phyloP scores from a whole-genome alignment of 2,888 invertebrate species.

The Idaea straminata region DNA sequence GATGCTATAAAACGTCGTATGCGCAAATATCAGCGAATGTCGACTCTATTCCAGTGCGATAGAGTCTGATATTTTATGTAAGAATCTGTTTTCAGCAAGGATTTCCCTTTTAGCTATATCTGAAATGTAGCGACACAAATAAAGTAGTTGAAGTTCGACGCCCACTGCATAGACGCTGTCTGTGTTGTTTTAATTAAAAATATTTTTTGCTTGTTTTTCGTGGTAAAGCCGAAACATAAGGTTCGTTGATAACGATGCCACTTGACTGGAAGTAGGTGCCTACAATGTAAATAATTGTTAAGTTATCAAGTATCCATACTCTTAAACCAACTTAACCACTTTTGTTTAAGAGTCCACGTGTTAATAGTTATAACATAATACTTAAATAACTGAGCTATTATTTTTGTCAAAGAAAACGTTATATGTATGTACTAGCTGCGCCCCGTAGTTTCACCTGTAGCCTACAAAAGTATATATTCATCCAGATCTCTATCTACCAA shows the following conservation, averaged over 20 bases:
- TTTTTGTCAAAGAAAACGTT: too few species aligned
- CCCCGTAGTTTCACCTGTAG: too few species aligned
- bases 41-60: conserved; percentile 30
- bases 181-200: conserved; percentile 67
- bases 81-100: conserved; percentile 49
- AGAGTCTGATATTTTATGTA: conserved; percentile 35
- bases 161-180: conserved; percentile 58
- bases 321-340: too few species aligned
- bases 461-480: too few species aligned
- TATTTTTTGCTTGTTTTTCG: conserved; percentile 27
- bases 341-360: too few species aligned
- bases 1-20: conserved; percentile 42
- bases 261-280: neutral
- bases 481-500: too few species aligned
- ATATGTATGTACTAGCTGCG: too few species aligned
- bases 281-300: too few species aligned
- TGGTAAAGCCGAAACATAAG: neutral
- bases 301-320: too few species aligned
- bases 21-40: conserved; percentile 30
- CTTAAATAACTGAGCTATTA: too few species aligned
- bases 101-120: conserved; percentile 61
- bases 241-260: neutral
- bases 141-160: conserved; percentile 64
- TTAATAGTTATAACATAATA: too few species aligned
- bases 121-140: conserved; percentile 65